Conservation (phyloP, 2,888 invertebrate genomes). For the Acleris emargana region DNA sequence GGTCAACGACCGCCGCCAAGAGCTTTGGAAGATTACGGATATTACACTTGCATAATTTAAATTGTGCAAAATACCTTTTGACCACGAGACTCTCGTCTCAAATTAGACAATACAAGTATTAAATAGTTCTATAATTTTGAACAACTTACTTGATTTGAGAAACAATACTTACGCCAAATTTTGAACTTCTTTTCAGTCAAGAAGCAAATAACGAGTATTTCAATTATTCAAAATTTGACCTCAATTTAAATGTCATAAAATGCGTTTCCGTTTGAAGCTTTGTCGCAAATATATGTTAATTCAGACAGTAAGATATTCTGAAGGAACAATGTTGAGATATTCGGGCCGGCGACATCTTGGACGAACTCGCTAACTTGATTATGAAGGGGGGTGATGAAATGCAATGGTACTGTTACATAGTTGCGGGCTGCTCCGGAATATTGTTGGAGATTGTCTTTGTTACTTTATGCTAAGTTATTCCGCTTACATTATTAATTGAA, state of each 20-base stretch:
- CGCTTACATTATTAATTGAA: conserved; percentile 12
- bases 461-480: conserved; percentile 12
- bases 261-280: conserved; percentile 1
- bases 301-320: conserved; percentile 28
- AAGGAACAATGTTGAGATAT: conserved; percentile 34
- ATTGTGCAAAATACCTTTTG: background rate
- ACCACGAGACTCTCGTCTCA: too few species aligned
- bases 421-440: conserved; percentile 13
- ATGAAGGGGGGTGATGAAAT: conserved; percentile 29
- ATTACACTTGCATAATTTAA: conserved; percentile 4
- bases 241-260: conserved; percentile 12
- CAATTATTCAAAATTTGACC: conserved; percentile 2
- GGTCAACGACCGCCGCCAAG: conserved; percentile 12
- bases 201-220: conserved; percentile 6
- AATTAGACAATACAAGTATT: too few species aligned
- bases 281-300: conserved; percentile 34
- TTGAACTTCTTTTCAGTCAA: background rate
- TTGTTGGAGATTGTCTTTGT: conserved; percentile 12
- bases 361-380: conserved; percentile 33
- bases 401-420: conserved; percentile 20
- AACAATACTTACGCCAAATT: background rate
- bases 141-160: background rate
- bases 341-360: conserved; percentile 35
- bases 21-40: conserved; percentile 13
- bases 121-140: too few species aligned